These are phyloP conservation scores for Carduelis carduelis DNA, from an alignment of 2,797 vertebrate species.

Conservation along the genomic window DNA sequence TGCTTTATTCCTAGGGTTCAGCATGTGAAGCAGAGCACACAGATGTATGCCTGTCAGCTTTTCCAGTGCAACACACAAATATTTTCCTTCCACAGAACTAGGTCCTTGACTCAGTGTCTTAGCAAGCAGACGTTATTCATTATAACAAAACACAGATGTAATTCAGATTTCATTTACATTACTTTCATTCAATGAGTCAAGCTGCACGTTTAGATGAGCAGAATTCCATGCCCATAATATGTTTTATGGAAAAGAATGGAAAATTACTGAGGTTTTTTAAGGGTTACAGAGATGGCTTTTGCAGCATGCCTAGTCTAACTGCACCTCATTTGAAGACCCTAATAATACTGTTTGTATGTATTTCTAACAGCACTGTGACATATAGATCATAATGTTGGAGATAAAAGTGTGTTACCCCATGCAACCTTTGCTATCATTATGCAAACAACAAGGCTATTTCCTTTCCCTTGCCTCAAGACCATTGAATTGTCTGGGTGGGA, in stretches of 20 bases:
- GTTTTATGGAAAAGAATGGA: neutral
- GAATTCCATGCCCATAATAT: neutral
- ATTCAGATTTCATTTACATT: slow-evolving; percentile 68
- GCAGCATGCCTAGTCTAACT: neutral
- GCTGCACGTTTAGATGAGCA: slow-evolving; percentile 5
- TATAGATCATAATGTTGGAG: neutral
- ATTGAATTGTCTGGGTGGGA: neutral
- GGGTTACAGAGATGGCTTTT: neutral
- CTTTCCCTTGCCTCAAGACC: neutral
- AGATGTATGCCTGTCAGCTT: slow-evolving; percentile 65
- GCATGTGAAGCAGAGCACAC: slow-evolving; percentile 54
- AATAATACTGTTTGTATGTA: neutral
- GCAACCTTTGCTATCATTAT: neutral
- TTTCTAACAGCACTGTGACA: neutral
- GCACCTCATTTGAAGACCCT: neutral
- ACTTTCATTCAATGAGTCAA: slow-evolving; percentile 45
- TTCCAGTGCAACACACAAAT: slow-evolving; percentile 71
- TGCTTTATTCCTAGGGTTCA: slow-evolving; percentile 47
- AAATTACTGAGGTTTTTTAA: slow-evolving; percentile 16
- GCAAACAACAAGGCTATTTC: neutral
- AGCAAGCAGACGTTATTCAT: slow-evolving; percentile 74
- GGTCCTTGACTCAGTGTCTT: slow-evolving; percentile 73
- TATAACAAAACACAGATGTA: slow-evolving; percentile 72
- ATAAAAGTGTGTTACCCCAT: neutral
- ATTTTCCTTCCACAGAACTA: slow-evolving; percentile 70